Percentiles rank a stretch among this genome's conserved stretches.
phyloP scores from a whole-genome alignment of 30 jellyfish, hydroid and myxozoan species.

The Nemopilema nomurai region DNA sequence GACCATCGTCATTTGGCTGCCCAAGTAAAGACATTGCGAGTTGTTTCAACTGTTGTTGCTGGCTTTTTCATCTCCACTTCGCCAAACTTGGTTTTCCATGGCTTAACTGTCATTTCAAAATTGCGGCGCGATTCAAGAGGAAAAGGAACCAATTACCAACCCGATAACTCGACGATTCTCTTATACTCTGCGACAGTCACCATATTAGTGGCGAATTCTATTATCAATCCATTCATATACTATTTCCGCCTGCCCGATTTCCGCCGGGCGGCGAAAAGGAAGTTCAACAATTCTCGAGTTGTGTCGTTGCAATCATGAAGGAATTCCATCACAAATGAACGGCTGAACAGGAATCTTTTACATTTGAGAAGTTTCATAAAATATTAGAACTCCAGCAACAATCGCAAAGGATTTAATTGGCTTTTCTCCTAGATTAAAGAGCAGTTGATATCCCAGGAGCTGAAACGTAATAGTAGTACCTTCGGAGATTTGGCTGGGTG shows the following conservation, averaged over 20 bases:
- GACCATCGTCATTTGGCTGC: conserved; percentile 11
- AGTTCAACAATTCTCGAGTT: too few species aligned
- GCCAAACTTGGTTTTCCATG: conserved; percentile 35
- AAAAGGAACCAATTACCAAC: not conserved
- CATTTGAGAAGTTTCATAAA: too few species aligned
- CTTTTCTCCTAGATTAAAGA: too few species aligned
- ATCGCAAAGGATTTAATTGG: too few species aligned
- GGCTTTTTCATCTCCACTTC: conserved; percentile 19
- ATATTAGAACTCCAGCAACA: too few species aligned
- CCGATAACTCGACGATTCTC: not conserved
- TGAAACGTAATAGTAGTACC: too few species aligned
- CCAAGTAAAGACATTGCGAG: conserved; percentile 33
- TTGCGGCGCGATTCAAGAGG: too few species aligned
- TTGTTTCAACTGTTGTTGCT: conserved; percentile 6
- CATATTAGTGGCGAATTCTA: conserved; percentile 40
- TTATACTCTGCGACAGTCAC: conserved; percentile 40
- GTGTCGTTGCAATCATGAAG: too few species aligned
- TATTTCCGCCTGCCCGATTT: conserved; percentile 41
- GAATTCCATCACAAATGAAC: too few species aligned
- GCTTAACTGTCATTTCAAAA: conserved; percentile 13
- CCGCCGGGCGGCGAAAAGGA: conserved; percentile 34
- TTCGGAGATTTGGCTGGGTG: too few species aligned
- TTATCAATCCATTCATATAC: conserved; percentile 33
- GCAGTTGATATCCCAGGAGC: too few species aligned
- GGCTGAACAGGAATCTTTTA: too few species aligned